Conservation (phyloP, 1,140 invertebrate species). For the Helicorthomorpha holstii region DNA sequence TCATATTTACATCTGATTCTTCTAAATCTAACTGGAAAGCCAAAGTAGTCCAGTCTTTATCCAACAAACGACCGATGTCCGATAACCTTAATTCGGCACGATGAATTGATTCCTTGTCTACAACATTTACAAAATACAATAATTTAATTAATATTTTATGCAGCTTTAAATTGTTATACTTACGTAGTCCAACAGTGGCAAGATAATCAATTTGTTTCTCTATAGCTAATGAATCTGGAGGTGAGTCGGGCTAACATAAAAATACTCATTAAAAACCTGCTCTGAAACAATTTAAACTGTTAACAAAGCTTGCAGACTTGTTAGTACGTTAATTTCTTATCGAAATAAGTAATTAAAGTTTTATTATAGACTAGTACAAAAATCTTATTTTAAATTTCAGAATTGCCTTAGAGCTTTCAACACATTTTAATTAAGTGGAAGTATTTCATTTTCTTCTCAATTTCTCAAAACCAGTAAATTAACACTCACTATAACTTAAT, state of each 20-base stretch:
- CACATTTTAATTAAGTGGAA: no score
- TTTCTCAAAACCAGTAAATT: no score
- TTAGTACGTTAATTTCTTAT: no score
- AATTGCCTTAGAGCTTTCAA: no score
- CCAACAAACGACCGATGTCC: constrained; percentile 78
- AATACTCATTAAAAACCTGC: no score
- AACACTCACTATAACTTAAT: no score
- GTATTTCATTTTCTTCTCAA: no score
- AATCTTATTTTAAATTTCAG: no score
- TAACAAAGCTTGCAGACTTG: no score
- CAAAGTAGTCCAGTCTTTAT: constrained; percentile 78
- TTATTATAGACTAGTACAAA: no score
- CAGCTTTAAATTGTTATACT: constrained; percentile 1
- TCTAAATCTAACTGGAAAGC: constrained; percentile 58
- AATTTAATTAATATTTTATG: not conserved
- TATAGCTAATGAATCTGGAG: constrained; percentile 46
- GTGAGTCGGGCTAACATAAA: constrained; percentile 43
- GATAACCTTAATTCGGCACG: constrained; percentile 64
- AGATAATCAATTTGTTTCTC: constrained; percentile 46
- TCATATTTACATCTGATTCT: constrained; percentile 68
- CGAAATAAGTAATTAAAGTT: no score
- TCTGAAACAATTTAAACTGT: not conserved
- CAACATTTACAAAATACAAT: not conserved
- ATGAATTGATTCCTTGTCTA: constrained; percentile 39
- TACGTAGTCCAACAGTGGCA: constrained; percentile 13